A percentile compares a stretch with the other conserved stretches of the same genome.
phyloP scores from a whole-genome alignment of 2,113 vertebrate genomes.

The Trochalopteron elliotii region DNA sequence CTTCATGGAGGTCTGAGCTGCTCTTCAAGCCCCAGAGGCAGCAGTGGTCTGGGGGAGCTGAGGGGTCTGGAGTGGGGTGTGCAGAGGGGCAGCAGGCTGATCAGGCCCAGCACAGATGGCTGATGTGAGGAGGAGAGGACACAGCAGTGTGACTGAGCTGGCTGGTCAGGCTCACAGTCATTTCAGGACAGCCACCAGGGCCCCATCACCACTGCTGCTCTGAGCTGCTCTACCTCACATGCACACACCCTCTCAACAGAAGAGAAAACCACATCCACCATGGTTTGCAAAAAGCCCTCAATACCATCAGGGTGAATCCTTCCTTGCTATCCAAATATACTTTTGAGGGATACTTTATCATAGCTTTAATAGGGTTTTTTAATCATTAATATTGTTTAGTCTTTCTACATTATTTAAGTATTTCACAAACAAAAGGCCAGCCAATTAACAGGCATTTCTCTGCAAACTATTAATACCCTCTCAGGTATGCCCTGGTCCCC shows the following conservation, averaged over 20 bases:
- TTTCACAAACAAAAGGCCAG: background rate
- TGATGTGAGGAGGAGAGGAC: background rate
- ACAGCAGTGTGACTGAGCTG: background rate
- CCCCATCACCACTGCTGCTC: background rate
- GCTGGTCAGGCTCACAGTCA: background rate
- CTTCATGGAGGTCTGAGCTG: background rate
- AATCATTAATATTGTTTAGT: background rate
- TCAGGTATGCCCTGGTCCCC: background rate
- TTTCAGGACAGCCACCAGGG: background rate
- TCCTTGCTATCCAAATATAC: background rate
- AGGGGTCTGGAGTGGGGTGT: background rate
- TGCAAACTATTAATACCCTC: background rate
- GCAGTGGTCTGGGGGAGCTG: background rate
- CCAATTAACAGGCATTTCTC: background rate
- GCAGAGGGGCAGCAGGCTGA: slow-evolving; percentile 8
- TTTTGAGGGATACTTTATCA: background rate
- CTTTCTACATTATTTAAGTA: background rate
- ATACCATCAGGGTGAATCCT: background rate
- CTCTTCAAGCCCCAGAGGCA: background rate
- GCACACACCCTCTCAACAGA: background rate
- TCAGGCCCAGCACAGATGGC: background rate
- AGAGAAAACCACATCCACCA: background rate
- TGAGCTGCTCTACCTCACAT: background rate
- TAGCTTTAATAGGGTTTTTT: background rate
- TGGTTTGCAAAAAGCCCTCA: background rate